Evolutionary conservation across 2,113 vertebrate genomes (phyloP), one percentile per base, ranked within the genome.

Genomic region (Epinephelus moara): DNA sequence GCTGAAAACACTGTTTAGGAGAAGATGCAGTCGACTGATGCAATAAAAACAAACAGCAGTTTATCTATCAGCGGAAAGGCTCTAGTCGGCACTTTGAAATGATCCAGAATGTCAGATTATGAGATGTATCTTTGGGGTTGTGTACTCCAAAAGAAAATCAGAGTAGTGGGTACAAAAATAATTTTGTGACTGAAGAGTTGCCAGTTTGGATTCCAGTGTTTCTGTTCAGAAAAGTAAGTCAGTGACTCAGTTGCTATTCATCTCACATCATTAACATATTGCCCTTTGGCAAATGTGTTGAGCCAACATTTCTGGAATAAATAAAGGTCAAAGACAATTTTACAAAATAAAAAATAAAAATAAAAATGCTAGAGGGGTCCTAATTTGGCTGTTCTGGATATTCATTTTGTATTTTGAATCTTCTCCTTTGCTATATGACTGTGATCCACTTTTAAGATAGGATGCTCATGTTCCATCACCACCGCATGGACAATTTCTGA

Each of bases 11-110:
- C 42, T 53, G 61, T 33, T 19, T 33, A 77, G 45, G 47, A 25
- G 4, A 47, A 53, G 53, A 76, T 8, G 23, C 33, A 60, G 64
- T 2, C 17, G 49, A 75, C 52, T 75, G 77, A 80, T 57, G 59
- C 64, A 75, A 70, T 50, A 37, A 27, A 67, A 85, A 62, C 53
- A 61, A 67, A 50, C 37, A 45, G 66, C 59, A 42, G 49, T 17
- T n/a, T 27, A 49, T 63, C 25, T 21, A 15, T 75, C 57, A 50
- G 59, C 2, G 61, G 13, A 12, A 12, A 10, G 8, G 9, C 10
- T 61, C 49, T 40, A 1, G 19, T 0, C 13, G 75, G 13, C 11
- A 1, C 56, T 42, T 67, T 23, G 4, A 13, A 9, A 21, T 40
- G 8, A 61, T 50, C n/a, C 52, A 21, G 6, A 17, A 17, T 67